phyloP scores from a whole-genome alignment of 2,797 vertebrate species.

The Sebastes vulpes region DNA sequence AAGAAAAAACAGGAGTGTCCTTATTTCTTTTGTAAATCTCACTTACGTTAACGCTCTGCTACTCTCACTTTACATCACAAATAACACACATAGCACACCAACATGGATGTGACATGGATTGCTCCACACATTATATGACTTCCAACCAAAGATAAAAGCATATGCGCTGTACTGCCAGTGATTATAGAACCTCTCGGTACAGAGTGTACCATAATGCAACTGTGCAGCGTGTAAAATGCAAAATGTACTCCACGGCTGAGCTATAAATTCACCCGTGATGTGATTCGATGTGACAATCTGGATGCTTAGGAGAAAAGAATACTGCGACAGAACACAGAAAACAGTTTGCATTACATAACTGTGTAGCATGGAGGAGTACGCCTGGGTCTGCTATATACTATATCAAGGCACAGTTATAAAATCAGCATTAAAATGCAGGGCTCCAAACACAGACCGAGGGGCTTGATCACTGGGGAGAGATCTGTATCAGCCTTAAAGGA shows the following conservation, averaged over 20 bases:
- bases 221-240: slow-evolving; percentile 32
- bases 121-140: slow-evolving; percentile 15
- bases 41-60: neutral
- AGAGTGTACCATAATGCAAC: slow-evolving; percentile 38
- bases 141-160: slow-evolving; percentile 21
- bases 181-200: slow-evolving; percentile 35
- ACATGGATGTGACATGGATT: neutral
- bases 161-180: slow-evolving; percentile 13
- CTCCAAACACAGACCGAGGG: slow-evolving; percentile 28
- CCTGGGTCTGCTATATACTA: slow-evolving; percentile 45
- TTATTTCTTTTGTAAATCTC: neutral
- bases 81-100: neutral
- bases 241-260: slow-evolving; percentile 36
- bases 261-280: slow-evolving; percentile 65
- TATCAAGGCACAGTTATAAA: slow-evolving; percentile 75
- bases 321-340: slow-evolving; percentile 64
- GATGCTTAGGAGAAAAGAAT: slow-evolving; percentile 55
- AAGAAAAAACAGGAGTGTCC: neutral
- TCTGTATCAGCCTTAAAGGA: slow-evolving; percentile 38
- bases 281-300: slow-evolving; percentile 72
- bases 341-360: slow-evolving; percentile 77
- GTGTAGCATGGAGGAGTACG: slow-evolving; percentile 50
- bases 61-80: neutral
- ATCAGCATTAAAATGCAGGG: slow-evolving; percentile 71
- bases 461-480: slow-evolving; percentile 36